Evolutionary conservation across 2,888 invertebrate species (phyloP).

Genomic region (Deroplatys truncata): DNA sequence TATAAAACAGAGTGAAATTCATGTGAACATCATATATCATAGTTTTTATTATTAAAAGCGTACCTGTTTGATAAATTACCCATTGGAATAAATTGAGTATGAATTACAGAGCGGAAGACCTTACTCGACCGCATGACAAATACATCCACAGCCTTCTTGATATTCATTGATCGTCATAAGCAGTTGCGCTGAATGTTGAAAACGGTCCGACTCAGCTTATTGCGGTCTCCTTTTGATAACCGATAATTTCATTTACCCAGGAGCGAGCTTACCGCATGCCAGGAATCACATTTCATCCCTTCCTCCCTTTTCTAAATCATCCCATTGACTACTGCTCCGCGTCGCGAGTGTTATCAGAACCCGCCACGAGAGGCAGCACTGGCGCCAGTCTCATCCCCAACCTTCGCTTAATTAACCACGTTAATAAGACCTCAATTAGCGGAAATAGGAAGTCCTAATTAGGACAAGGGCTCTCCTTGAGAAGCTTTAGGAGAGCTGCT

Average conservation of each 20-base stretch:
- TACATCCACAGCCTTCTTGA: background rate
- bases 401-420: background rate
- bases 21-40: too few relatives aligned
- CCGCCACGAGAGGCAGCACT: background rate
- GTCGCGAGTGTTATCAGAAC: background rate
- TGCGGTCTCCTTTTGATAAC: background rate
- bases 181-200: background rate
- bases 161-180: background rate
- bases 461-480: background rate
- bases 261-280: background rate
- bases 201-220: background rate
- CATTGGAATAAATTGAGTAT: too few relatives aligned
- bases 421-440: slow-evolving; percentile 12
- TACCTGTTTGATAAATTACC: too few relatives aligned
- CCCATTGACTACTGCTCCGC: too few relatives aligned
- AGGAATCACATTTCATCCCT: background rate
- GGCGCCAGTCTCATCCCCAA: background rate
- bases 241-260: background rate
- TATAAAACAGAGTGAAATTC: too few relatives aligned
- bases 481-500: background rate
- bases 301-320: background rate
- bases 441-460: slow-evolving; percentile 2
- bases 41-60: too few relatives aligned
- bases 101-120: too few relatives aligned
- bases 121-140: too few relatives aligned